Conservation (phyloP, 1,140 invertebrate genomes). For the Heliothis subflexa region DNA sequence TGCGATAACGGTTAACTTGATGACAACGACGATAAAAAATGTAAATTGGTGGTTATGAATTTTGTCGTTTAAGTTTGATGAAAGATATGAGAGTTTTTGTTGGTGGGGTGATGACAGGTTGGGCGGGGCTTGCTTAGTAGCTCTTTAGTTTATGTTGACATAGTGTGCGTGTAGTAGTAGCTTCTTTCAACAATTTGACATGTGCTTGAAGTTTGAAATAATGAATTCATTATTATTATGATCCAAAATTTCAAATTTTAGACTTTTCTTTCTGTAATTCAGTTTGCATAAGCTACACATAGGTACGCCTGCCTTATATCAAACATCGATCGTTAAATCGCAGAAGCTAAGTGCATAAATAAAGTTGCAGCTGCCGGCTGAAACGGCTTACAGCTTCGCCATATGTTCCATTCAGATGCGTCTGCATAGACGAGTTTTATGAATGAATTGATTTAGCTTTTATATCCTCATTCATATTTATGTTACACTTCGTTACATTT, state of each 20-base stretch:
- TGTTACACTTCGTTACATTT: not conserved
- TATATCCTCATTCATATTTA: not conserved
- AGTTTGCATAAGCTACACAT: not conserved
- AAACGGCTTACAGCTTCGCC: conserved; percentile 6
- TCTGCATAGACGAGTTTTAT: not conserved
- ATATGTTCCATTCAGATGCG: conserved; percentile 18
- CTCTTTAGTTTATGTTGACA: too few relatives aligned
- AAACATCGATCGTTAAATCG: conserved; percentile 25
- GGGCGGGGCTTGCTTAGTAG: too few relatives aligned
- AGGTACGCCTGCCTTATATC: conserved; percentile 4
- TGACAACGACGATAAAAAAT: conserved; percentile 35
- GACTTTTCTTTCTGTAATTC: not conserved
- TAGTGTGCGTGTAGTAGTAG: not conserved
- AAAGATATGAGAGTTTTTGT: conserved; percentile 15
- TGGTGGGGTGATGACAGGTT: not conserved
- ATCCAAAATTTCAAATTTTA: not conserved
- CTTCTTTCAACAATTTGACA: not conserved
- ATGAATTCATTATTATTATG: not conserved
- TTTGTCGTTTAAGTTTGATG: conserved; percentile 19
- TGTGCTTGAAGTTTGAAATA: not conserved
- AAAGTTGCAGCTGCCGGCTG: conserved; percentile 22
- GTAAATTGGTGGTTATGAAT: conserved; percentile 33
- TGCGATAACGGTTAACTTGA: conserved; percentile 54
- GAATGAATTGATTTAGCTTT: conserved; percentile 13
- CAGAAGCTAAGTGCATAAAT: conserved; percentile 33